A percentile compares a stretch with the other conserved stretches of the same genome.
Conservation (phyloP, 2,888 invertebrate species). For the Perizoma affinitatum region DNA sequence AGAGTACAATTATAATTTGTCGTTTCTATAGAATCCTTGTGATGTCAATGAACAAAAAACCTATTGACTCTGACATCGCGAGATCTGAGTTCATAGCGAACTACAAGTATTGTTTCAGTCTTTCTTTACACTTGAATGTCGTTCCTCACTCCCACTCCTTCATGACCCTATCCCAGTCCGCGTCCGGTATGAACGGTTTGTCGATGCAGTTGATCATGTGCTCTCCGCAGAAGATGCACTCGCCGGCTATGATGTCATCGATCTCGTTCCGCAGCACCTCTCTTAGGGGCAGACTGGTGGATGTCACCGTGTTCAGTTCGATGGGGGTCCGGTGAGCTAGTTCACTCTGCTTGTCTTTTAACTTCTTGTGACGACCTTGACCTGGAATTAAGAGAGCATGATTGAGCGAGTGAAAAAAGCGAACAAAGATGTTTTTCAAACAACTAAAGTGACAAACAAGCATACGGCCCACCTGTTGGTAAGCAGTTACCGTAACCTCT, state of each 20-base stretch:
- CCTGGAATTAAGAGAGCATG: slow-evolving; percentile 54
- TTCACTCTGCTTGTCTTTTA: slow-evolving; percentile 86
- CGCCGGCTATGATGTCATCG: slow-evolving; percentile 94
- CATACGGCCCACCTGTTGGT: too few species aligned
- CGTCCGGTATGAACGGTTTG: slow-evolving; percentile 93
- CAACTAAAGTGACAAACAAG: too few species aligned
- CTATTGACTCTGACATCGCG: too few species aligned
- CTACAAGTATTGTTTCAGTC: too few species aligned
- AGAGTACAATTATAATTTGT: too few species aligned
- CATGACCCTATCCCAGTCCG: slow-evolving; percentile 91
- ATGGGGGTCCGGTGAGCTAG: slow-evolving; percentile 80
- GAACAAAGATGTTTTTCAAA: too few species aligned
- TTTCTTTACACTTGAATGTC: too few species aligned
- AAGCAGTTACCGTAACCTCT: too few species aligned
- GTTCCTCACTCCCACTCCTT: slow-evolving; percentile 90
- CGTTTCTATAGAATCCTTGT: too few species aligned
- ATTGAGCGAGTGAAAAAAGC: too few species aligned
- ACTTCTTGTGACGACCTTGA: slow-evolving; percentile 83
- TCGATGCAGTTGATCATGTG: slow-evolving; percentile 96
- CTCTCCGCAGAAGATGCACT: slow-evolving; percentile 97
- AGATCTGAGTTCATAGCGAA: too few species aligned
- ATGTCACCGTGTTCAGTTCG: slow-evolving; percentile 70
- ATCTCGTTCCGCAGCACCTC: slow-evolving; percentile 91
- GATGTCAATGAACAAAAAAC: too few species aligned
- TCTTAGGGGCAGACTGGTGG: slow-evolving; percentile 78